Evolutionary conservation across 2,888 invertebrate genomes (phyloP).

Genomic region (Gryllus longicercus): DNA sequence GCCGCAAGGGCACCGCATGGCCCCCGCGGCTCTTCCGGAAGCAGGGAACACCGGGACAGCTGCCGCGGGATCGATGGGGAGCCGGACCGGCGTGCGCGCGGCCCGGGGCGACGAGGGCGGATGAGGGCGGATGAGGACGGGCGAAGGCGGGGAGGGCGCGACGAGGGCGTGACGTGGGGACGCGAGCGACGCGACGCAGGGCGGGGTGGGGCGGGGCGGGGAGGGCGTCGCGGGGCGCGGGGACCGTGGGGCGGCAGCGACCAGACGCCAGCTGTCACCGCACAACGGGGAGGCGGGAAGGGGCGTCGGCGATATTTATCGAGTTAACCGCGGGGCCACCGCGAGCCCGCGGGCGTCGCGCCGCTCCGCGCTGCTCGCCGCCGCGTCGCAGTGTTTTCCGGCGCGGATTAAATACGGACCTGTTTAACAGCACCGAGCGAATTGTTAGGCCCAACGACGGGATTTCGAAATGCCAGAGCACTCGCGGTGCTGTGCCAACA

Average conservation of each 20-base stretch:
- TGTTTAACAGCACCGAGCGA: not conserved
- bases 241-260: not conserved
- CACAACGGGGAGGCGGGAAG: not conserved
- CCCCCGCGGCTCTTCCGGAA: not conserved
- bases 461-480: not conserved
- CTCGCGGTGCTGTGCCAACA: not conserved
- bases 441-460: not conserved
- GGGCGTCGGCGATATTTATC: not conserved
- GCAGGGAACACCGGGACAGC: conserved; percentile 11
- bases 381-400: too few relatives aligned
- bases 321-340: conserved; percentile 1
- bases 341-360: not conserved
- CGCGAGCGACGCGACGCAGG: conserved; percentile 31
- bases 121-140: too few relatives aligned
- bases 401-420: not conserved
- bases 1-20: not conserved
- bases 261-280: conserved; percentile 11
- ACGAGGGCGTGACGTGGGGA: too few relatives aligned
- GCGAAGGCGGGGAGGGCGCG: too few relatives aligned
- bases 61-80: conserved; percentile 1
- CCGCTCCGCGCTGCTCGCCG: too few relatives aligned
- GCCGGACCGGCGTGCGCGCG: not conserved
- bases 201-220: conserved; percentile 41
- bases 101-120: too few relatives aligned
- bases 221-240: conserved; percentile 11